Conservation (phyloP, 2,888 invertebrate species). For the Calameuta filiformis region DNA sequence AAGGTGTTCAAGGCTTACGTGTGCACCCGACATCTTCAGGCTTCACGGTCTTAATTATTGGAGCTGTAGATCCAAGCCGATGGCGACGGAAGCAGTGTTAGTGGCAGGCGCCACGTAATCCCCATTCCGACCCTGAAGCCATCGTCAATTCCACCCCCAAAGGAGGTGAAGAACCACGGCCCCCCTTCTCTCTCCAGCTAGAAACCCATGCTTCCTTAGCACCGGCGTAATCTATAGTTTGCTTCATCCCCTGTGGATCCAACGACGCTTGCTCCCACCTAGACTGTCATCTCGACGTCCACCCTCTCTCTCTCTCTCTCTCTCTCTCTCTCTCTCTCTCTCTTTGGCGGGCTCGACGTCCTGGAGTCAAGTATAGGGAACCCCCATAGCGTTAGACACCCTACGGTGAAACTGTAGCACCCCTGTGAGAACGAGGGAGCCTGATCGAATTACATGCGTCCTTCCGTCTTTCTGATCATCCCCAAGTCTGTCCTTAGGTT, state of each 20-base stretch:
- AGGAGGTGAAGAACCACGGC: background rate
- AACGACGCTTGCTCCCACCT: conserved; percentile 1
- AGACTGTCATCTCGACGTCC: background rate
- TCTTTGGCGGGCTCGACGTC: background rate
- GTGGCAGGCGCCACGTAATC: conserved; percentile 7
- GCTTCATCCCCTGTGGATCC: background rate
- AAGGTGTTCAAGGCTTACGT: background rate
- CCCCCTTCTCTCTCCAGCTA: background rate
- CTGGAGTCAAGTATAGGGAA: background rate
- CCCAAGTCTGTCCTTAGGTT: conserved; percentile 19
- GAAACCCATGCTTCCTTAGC: background rate
- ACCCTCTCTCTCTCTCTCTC: background rate
- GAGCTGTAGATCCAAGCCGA: background rate
- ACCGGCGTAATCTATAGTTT: background rate
- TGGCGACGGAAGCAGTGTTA: background rate
- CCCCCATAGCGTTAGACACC: background rate
- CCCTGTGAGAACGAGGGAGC: conserved; percentile 14
- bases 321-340: background rate
- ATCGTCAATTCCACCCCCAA: background rate
- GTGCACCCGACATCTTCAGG: background rate
- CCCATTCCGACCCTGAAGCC: background rate
- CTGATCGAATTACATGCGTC: conserved; percentile 22
- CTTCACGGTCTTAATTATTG: background rate
- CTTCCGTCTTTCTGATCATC: conserved; percentile 18
- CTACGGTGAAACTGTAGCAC: conserved; percentile 8